A percentile compares a stretch with the other conserved stretches of the same genome.
Evolutionary conservation across 64 coral and sea anemone genomes (phyloP).

Genomic region (Actinia equina): DNA sequence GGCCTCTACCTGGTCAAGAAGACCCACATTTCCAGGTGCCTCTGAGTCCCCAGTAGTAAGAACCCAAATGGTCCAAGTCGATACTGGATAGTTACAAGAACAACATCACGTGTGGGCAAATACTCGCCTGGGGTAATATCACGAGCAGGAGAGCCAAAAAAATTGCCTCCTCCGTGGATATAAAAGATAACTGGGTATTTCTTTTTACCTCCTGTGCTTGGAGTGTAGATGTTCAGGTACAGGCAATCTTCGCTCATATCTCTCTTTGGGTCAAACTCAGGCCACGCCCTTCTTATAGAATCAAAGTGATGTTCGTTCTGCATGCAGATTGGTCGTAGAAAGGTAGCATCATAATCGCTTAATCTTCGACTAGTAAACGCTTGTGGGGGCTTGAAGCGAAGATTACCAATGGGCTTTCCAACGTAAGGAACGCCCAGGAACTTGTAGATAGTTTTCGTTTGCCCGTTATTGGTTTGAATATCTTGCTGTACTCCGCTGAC

Average conservation of each 20-base stretch:
- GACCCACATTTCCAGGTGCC: too few species aligned
- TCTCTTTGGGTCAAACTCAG: conserved; percentile 34
- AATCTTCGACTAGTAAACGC: conserved; percentile 27
- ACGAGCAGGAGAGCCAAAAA: conserved; percentile 63
- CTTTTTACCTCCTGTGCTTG: not conserved
- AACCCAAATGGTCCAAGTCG: conserved; percentile 72
- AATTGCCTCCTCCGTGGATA: conserved; percentile 78
- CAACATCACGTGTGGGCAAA: conserved; percentile 51
- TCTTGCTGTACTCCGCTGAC: conserved; percentile 33
- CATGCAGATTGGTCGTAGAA: conserved; percentile 65
- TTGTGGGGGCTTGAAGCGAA: conserved; percentile 32
- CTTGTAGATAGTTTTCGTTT: conserved; percentile 30
- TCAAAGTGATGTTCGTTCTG: conserved; percentile 33
- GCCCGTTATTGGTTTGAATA: conserved; percentile 16
- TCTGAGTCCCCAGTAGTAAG: not conserved
- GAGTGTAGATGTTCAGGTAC: conserved; percentile 74
- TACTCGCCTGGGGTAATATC: conserved; percentile 64
- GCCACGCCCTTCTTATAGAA: conserved; percentile 49
- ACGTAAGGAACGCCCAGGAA: conserved; percentile 62
- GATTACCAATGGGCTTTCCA: conserved; percentile 12
- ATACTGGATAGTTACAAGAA: conserved; percentile 83
- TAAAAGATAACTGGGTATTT: conserved; percentile 67
- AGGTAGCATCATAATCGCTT: conserved; percentile 54
- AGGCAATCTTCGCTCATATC: conserved; percentile 78
- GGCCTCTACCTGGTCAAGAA: too few species aligned